Evolutionary conservation across 2,797 vertebrate genomes (phyloP), one percentile per base, ranked within the genome.

Genomic region (Gastrophryne carolinensis): DNA sequence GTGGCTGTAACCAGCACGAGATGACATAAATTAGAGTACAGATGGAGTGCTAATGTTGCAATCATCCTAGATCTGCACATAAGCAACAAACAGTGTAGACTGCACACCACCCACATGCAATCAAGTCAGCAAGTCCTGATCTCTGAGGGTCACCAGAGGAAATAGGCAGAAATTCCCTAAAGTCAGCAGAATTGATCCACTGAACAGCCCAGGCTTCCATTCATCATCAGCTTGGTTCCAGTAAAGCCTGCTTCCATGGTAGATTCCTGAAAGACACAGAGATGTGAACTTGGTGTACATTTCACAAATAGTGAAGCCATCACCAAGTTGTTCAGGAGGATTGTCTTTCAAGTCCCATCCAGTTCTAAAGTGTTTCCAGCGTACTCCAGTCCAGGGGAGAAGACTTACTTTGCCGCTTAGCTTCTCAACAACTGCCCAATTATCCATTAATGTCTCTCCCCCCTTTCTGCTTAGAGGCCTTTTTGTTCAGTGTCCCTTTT

Each of bases 401-500:
- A 58, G 32, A 24, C 35, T 58, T 39, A 81, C 80, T 74, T 1
- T 56, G 68, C 83, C 61, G 66, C 52, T 77, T 39, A 62, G 13
- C n/a, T 70, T 84, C 83, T 79, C 47, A 79, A 75, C 68, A 73
- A 84, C 66, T 83, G 63, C 61, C 81, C 76, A 74, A 23, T 79
- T 84, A 81, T 29, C 70, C 72, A 84, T 85, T 86, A 79, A 84
- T 86, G 85, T 81, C 68, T 23, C 66, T 65, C 81, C 64, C 72
- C 66, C 60, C 44, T 54, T 83, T 79, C 77, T 82, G 82, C 72
- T 72, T 68, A 68, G 67, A 44, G 83, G 76, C 63, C 79, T 54
- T 80, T 29, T 44, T 23, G 41, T 78, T 82, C 78, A 75, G 72
- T 81, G 5, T 30, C 0, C 0, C 63, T 39, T n/a, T 35, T 19